These are phyloP conservation scores for Gymnarchus niloticus DNA, from an alignment of 2,113 vertebrate species.

Conservation along the genomic window DNA sequence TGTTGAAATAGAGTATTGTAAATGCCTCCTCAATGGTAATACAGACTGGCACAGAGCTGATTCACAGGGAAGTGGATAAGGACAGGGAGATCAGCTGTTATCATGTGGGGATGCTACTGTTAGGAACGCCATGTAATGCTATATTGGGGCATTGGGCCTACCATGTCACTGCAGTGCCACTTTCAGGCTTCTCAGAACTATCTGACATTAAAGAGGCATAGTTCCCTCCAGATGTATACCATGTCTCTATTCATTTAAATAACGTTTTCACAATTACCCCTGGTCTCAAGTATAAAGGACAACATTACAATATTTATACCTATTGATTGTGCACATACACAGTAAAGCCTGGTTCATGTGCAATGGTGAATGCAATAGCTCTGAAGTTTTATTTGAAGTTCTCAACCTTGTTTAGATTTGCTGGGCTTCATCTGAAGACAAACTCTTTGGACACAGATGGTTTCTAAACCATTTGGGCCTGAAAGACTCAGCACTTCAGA, in stretches of 20 bases:
- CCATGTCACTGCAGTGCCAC: not conserved
- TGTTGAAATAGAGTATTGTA: not conserved
- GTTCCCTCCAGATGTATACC: not conserved
- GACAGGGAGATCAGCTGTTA: not conserved
- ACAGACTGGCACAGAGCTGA: not conserved
- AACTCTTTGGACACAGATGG: too few species aligned
- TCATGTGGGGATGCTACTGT: not conserved
- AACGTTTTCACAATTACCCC: not conserved
- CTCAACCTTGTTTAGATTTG: too few species aligned
- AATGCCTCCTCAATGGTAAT: not conserved
- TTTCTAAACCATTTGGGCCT: too few species aligned
- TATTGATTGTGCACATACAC: not conserved
- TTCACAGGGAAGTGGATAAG: not conserved
- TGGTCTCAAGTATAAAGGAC: not conserved
- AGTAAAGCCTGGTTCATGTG: not conserved
- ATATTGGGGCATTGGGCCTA: not conserved
- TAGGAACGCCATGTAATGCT: not conserved
- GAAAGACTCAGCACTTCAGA: not conserved
- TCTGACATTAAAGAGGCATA: not conserved
- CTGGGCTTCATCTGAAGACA: too few species aligned
- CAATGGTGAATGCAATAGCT: not conserved
- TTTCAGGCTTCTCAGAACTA: not conserved
- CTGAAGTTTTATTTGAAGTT: not conserved
- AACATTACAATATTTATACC: not conserved
- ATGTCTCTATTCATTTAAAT: not conserved